Conservation (phyloP, 2,888 invertebrate species). For the Yponomeuta sedellus region DNA sequence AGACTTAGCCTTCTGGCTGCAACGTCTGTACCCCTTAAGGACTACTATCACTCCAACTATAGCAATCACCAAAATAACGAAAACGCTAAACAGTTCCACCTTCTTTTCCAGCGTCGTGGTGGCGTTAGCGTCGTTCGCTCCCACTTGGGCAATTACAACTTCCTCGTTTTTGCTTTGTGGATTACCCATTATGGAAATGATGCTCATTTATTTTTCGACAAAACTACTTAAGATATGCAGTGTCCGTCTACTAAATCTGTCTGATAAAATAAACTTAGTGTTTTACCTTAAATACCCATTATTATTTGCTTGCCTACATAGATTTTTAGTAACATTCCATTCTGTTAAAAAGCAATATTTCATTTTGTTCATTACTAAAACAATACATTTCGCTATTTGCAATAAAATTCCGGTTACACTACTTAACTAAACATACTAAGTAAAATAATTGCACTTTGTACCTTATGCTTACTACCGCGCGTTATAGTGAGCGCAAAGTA, state of each 20-base stretch:
- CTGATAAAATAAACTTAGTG: not conserved
- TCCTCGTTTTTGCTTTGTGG: slow-evolving; percentile 4
- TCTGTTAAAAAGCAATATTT: no score
- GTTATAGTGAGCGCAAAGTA: no score
- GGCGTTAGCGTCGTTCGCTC: not conserved
- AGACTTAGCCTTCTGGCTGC: no score
- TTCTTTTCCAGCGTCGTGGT: not conserved
- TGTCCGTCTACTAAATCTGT: not conserved
- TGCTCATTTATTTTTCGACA: not conserved
- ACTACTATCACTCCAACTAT: not conserved
- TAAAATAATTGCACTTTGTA: no score
- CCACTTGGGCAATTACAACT: not conserved
- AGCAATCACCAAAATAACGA: not conserved
- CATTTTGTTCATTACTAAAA: no score
- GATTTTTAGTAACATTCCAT: no score
- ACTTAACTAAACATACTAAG: no score
- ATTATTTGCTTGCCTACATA: not conserved
- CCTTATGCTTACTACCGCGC: no score
- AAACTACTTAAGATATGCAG: not conserved
- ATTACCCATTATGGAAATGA: not conserved
- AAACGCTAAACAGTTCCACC: not conserved
- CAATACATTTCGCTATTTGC: no score
- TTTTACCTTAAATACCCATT: not conserved
- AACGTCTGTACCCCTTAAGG: no score
- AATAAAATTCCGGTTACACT: no score